Conservation (phyloP, 2,888 invertebrate species). For the Biston betularia region DNA sequence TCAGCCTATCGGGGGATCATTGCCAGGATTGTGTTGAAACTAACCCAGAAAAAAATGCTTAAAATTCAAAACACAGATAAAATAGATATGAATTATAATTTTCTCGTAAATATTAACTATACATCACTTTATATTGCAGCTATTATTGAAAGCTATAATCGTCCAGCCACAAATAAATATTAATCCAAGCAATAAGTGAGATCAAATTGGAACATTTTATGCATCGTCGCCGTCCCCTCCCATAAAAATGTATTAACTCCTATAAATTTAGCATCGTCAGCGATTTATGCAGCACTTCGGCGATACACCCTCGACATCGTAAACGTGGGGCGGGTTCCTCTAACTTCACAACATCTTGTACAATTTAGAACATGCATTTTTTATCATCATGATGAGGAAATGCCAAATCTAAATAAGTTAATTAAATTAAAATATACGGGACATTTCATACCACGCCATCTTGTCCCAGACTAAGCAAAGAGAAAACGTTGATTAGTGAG, state of each 20-base stretch:
- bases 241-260: constrained; percentile 80
- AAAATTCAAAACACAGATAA: too few species aligned
- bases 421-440: too few species aligned
- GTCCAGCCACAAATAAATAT: constrained; percentile 44
- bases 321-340: constrained; percentile 66
- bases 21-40: too few species aligned
- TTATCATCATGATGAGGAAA: background rate
- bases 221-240: constrained; percentile 60
- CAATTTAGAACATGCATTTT: constrained; percentile 35
- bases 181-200: constrained; percentile 38
- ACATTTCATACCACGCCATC: too few species aligned
- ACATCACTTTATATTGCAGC: background rate
- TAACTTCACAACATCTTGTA: constrained; percentile 39
- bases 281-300: constrained; percentile 76
- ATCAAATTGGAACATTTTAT: constrained; percentile 64
- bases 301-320: constrained; percentile 72
- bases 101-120: background rate
- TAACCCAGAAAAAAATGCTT: too few species aligned
- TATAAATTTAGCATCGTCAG: constrained; percentile 79
- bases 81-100: background rate
- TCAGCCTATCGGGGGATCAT: too few species aligned
- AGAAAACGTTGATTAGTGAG: too few species aligned
- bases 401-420: background rate
- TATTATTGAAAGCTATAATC: constrained; percentile 41
- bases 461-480: too few species aligned